Evolutionary conservation across 2,888 invertebrate species (phyloP).

Genomic region (Euplexia lucipara): DNA sequence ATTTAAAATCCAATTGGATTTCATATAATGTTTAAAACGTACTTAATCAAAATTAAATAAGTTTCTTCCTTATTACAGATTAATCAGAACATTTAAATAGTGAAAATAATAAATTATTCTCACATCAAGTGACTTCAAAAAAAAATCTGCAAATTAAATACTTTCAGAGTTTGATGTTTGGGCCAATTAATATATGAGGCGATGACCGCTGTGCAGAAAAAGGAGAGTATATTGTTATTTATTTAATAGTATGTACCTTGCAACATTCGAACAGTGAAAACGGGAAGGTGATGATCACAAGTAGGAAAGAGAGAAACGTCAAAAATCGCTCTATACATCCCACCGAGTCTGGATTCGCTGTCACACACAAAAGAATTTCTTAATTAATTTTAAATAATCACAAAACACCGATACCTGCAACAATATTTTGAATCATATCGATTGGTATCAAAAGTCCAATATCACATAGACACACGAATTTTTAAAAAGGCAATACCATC

Average conservation of each 20-base stretch:
- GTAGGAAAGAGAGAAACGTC: slow-evolving; percentile 93
- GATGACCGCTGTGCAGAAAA: slow-evolving; percentile 4
- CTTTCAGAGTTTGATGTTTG: slow-evolving; percentile 4
- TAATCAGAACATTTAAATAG: background rate
- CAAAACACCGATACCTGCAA: slow-evolving; percentile 13
- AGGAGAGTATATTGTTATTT: slow-evolving; percentile 24
- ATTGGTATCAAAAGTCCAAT: slow-evolving; percentile 24
- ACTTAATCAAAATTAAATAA: background rate
- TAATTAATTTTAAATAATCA: slow-evolving; percentile 26
- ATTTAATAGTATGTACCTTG: slow-evolving; percentile 90
- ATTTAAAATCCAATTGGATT: background rate
- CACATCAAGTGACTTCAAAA: slow-evolving; percentile 5
- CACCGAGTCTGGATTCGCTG: slow-evolving; percentile 93
- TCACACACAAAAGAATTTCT: slow-evolving; percentile 72
- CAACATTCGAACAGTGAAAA: slow-evolving; percentile 96
- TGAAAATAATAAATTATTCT: background rate
- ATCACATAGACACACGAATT: slow-evolving; percentile 48
- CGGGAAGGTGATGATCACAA: slow-evolving; percentile 95
- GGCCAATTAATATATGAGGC: slow-evolving; percentile 1
- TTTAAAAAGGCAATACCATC: slow-evolving; percentile 37
- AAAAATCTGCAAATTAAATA: slow-evolving; percentile 1
- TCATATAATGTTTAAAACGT: too few relatives aligned
- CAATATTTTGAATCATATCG: slow-evolving; percentile 17
- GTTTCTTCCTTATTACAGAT: background rate
- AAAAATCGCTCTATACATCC: slow-evolving; percentile 94